Evolutionary conservation across 2,797 vertebrate species (phyloP), one percentile per base, ranked within the genome.

Genomic region (Tauraco hartlaubi): DNA sequence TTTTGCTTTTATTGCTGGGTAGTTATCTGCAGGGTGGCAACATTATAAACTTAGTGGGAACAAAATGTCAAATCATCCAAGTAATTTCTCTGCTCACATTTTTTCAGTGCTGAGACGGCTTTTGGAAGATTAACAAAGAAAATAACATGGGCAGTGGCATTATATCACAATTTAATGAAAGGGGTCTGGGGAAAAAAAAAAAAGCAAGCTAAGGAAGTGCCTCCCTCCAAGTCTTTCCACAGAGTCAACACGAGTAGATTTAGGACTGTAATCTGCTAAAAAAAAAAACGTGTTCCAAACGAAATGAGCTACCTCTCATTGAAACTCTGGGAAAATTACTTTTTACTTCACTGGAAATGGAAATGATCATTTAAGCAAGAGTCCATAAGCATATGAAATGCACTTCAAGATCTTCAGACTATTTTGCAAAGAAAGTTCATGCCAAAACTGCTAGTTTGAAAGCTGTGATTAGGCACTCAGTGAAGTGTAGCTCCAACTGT

Each of bases 11-110:
- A 4, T 80, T 54, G 62, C 85, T 94, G 68, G 28, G 52, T 95
- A 76, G 73, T 96, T 97, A 90, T 97, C 92, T 97, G 88, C 67
- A 59, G 81, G 91, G 93, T 97, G 87, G 92, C 72, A 62, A 62
- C 72, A 7, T 49, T 61, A 12, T 8, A 9, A 71, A 85, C 56
- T 41, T 29, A 35, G 64, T 69, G 73, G 88, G 90, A 95, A 88
- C 62, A 94, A 95, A 95, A 90, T 83, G 74, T 77, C 85, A 86
- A 71, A 77, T 68, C 35, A 29, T 58, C 66, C 62, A 71, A 85
- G 41, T 74, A 55, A 76, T 89, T 97, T 93, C 25, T 94, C 19
- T 74, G 74, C 63, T 83, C 19, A 17, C n/a, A 3, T 61, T 69
- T 86, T 78, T 78, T 76, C 51, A 63, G 76, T 54, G 73, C 48